Evolutionary conservation across 2,113 vertebrate genomes (phyloP).

Genomic region (Sardina pilchardus): DNA sequence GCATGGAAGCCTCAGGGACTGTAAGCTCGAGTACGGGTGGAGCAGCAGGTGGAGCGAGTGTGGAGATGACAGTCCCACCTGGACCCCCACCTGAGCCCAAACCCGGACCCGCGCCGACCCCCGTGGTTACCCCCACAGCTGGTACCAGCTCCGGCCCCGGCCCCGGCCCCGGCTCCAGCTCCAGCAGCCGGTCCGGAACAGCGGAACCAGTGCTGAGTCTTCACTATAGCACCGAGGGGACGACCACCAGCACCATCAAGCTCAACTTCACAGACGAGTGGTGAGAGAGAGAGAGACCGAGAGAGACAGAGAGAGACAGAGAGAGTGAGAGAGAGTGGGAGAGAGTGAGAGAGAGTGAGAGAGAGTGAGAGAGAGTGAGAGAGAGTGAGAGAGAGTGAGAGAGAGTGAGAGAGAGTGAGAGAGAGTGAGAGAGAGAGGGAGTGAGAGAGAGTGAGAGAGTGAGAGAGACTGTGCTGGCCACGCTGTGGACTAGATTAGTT

Average conservation of each 20-base stretch:
- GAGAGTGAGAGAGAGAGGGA: conserved; percentile 68
- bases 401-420: conserved; percentile 55
- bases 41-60: conserved; percentile 11
- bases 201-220: conserved; percentile 94
- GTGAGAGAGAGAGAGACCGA: conserved; percentile 69
- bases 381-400: not conserved
- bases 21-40: conserved; percentile 35
- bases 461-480: too few species aligned
- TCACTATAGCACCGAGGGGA: conserved; percentile 98
- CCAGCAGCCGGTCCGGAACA: conserved; percentile 71
- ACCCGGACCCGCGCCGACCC: not conserved
- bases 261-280: conserved; percentile 98
- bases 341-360: conserved; percentile 54
- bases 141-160: conserved; percentile 15
- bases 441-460: too few species aligned
- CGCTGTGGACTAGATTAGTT: too few species aligned
- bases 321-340: conserved; percentile 68
- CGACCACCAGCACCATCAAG: conserved; percentile 97
- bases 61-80: not conserved
- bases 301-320: not conserved
- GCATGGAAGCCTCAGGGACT: conserved; percentile 68
- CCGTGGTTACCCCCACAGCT: not conserved
- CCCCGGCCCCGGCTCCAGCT: conserved; percentile 19
- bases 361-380: conserved; percentile 69
- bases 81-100: not conserved